Percentiles rank a stretch among this genome's conserved stretches.
Conservation (phyloP, 2,797 vertebrate genomes). For the Propithecus deckenii region DNA sequence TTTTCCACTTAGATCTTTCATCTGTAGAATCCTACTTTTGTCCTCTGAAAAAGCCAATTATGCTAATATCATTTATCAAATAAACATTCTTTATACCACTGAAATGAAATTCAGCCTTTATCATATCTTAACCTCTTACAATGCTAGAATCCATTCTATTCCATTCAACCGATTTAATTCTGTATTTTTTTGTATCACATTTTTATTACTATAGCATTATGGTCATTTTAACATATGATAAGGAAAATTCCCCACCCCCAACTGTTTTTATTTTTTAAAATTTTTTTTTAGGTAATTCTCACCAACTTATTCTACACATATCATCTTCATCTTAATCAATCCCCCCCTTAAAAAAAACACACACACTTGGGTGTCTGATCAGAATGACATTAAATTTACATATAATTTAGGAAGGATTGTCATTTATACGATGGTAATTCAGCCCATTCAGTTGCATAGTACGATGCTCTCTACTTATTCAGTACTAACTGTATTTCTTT, state of each 20-base stretch:
- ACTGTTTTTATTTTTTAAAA: not conserved
- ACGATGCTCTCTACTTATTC: not conserved
- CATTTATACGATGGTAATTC: not conserved
- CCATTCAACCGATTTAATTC: not conserved
- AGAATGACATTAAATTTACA: not conserved
- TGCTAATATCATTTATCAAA: not conserved
- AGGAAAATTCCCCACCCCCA: not conserved
- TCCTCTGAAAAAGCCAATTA: not conserved
- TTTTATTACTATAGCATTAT: not conserved
- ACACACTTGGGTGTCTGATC: not conserved
- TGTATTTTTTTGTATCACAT: not conserved
- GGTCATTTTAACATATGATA: not conserved
- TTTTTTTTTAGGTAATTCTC: not conserved
- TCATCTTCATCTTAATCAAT: not conserved
- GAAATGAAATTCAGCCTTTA: not conserved
- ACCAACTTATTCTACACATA: not conserved
- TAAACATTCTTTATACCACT: not conserved
- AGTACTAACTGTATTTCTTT: not conserved
- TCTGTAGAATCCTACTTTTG: not conserved
- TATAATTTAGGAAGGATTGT: not conserved
- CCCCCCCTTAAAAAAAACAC: not conserved
- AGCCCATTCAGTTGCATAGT: not conserved
- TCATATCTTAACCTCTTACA: not conserved
- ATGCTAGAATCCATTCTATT: not conserved
- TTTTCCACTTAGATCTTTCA: not conserved